Evolutionary conservation across 2,888 invertebrate genomes (phyloP).

Genomic region (Lasius platythorax): DNA sequence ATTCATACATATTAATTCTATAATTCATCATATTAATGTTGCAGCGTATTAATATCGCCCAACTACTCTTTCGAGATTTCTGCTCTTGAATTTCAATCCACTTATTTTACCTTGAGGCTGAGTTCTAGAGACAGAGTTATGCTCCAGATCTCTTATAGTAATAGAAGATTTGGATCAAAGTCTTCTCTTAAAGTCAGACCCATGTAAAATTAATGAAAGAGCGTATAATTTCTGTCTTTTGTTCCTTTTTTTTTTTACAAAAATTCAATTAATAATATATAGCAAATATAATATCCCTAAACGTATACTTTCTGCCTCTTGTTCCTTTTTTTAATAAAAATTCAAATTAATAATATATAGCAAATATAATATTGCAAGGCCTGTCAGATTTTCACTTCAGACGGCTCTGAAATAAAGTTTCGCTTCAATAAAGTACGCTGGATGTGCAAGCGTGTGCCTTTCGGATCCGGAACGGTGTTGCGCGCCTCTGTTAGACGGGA

Average conservation of each 20-base stretch:
- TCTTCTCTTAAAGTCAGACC: neutral
- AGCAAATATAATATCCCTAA: neutral
- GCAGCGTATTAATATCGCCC: neutral
- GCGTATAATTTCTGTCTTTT: too few relatives aligned
- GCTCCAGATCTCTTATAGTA: neutral
- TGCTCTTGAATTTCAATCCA: neutral
- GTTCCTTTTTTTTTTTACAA: neutral
- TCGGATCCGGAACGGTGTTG: slow-evolving; percentile 57
- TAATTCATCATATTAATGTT: neutral
- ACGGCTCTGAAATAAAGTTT: neutral
- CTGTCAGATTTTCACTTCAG: neutral
- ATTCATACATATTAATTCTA: neutral
- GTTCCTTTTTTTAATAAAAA: neutral
- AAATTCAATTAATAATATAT: neutral
- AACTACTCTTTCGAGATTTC: neutral
- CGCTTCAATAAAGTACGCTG: neutral
- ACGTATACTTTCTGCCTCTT: too few relatives aligned
- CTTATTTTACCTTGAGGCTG: neutral
- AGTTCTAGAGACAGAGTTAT: neutral
- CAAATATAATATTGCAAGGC: neutral
- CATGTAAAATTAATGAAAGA: neutral
- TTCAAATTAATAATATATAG: neutral
- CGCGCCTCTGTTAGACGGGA: slow-evolving; percentile 34
- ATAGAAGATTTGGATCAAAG: neutral
- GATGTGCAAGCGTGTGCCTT: slow-evolving; percentile 43